phyloP scores from a whole-genome alignment of 2,797 vertebrate species.

The Anguilla obscura region DNA sequence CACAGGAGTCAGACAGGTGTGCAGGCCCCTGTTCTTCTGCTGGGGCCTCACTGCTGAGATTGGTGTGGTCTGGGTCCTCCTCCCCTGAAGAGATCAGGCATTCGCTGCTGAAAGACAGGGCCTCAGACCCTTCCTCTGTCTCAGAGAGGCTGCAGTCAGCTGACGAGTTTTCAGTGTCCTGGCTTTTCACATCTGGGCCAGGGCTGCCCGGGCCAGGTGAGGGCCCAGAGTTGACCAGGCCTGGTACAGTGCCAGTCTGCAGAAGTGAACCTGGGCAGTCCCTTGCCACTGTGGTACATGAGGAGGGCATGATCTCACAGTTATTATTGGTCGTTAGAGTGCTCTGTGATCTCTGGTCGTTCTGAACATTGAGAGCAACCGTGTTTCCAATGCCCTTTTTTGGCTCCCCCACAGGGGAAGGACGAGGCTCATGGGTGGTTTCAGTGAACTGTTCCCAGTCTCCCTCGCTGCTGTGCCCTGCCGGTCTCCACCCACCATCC shows the following conservation, averaged over 20 bases:
- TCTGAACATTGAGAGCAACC: constrained; percentile 42
- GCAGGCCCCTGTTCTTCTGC: constrained; percentile 4
- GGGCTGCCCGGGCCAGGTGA: constrained; percentile 31
- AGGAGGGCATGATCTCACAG: constrained; percentile 32
- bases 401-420: background rate
- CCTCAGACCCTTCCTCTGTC: constrained; percentile 29
- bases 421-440: background rate
- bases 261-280: constrained; percentile 15
- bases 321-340: constrained; percentile 47
- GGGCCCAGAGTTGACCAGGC: constrained; percentile 27
- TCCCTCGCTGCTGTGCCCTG: constrained; percentile 35
- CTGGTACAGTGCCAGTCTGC: constrained; percentile 20
- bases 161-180: constrained; percentile 15
- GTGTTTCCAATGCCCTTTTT: constrained; percentile 28
- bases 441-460: constrained; percentile 20
- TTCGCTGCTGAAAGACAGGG: constrained; percentile 45
- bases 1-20: background rate
- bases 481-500: constrained; percentile 45
- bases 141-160: constrained; percentile 37
- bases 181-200: constrained; percentile 28
- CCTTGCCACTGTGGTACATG: background rate
- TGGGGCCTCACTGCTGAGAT: constrained; percentile 5
- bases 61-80: constrained; percentile 39
- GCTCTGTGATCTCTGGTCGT: constrained; percentile 41
- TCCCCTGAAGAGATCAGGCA: constrained; percentile 46